Base-by-base conservation (phyloP, 1,140 invertebrate species). In the Pseudomyrmex sp. region DNA sequence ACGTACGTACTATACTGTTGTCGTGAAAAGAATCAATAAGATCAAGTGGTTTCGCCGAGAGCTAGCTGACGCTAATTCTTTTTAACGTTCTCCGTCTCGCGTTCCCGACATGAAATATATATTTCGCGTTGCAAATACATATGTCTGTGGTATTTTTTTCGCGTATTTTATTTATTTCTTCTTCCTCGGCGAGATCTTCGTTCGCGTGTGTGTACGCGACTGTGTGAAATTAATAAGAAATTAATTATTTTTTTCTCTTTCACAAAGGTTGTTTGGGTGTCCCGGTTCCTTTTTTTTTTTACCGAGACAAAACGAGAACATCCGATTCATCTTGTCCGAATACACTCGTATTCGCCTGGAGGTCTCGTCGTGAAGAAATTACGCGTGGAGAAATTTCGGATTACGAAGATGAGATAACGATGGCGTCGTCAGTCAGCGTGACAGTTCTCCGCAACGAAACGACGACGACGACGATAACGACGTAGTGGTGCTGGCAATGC, bases 1-100 rank as follows among this genome's bases (percentile, higher is more conserved):
- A 54, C 66, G 26, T 7, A 7, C 4, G 35, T 35, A 35, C 18
- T 68, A 68, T 77, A 35, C 56, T 26, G 50, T 8, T 3, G n/a
- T 18, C 54, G 59, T 58, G 72, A 62, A 50, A 65, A 23, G 26
- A 76, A 77, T 77, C 62, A 63, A 76, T 77, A 54, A 23, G 7
- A 66, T 12, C 3, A 13, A 52, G 5, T 10, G 13, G n/a, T 76
- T 66, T 66, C 61, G 23, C 54, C 7, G 35, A 35, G 52, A 44
- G 48, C 23, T 66, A 44, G 48, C 23, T 66, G 15, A 73, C 35
- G 13, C 59, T 73, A 46, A 59, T 73, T 66, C 44, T 65, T n/a
- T 48, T 20, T 15, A 46, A 20, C 66, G 15, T n/a, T n/a, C n/a
- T 18, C 9, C 1, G 20, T 35, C 9, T 2, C 26, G 44, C 18